These are phyloP conservation scores for Ginglymostoma cirratum DNA, from an alignment of 2,113 vertebrate species.

Conservation along the genomic window DNA sequence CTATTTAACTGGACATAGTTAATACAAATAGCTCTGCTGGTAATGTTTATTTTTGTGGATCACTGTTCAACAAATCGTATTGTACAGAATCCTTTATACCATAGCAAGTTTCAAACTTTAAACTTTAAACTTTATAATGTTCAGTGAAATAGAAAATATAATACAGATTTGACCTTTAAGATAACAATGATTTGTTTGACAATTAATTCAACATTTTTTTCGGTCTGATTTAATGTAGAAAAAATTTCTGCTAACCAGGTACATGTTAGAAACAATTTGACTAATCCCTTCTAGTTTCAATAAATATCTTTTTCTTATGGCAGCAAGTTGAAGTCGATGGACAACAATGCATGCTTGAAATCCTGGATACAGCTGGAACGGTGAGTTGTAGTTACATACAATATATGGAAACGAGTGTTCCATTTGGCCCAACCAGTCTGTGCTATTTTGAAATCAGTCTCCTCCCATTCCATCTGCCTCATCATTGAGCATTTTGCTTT, in stretches of 20 bases:
- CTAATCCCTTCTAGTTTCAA: neutral
- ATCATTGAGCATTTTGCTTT: neutral
- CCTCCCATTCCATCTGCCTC: neutral
- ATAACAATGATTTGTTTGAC: neutral
- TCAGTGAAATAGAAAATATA: neutral
- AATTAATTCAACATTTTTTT: neutral
- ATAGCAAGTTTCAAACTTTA: neutral
- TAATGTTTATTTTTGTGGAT: neutral
- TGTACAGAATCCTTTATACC: neutral
- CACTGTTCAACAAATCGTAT: neutral
- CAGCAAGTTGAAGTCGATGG: constrained; percentile 82
- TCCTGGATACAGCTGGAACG: constrained; percentile 77
- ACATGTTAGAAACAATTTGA: neutral
- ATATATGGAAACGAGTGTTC: too few relatives aligned
- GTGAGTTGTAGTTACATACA: constrained; percentile 49
- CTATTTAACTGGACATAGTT: neutral
- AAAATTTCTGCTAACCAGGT: neutral
- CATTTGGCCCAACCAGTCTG: neutral
- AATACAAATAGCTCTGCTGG: neutral
- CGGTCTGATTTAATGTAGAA: neutral
- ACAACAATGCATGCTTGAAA: constrained; percentile 79
- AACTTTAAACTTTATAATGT: neutral
- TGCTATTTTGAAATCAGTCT: neutral
- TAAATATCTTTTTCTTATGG: constrained; percentile 43
- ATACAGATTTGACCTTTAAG: neutral